A percentile compares a stretch with the other conserved stretches of the same genome.
phyloP scores from a whole-genome alignment of 2,888 invertebrate species.

The Entomobrya proxima region DNA sequence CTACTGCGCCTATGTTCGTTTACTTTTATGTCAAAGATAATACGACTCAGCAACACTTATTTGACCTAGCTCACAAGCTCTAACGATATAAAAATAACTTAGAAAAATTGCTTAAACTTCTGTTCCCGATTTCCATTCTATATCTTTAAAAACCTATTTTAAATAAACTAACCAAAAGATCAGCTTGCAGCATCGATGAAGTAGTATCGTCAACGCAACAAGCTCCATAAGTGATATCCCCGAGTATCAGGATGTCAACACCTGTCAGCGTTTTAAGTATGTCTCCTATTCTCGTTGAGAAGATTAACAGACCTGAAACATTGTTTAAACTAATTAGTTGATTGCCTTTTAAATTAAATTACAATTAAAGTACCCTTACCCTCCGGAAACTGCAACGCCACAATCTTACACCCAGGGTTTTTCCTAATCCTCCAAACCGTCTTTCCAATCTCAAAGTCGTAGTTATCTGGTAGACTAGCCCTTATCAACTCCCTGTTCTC shows the following conservation, averaged over 20 bases:
- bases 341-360: neutral
- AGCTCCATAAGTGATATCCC: conserved; percentile 99
- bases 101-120: too few relatives aligned
- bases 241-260: conserved; percentile 97
- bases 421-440: conserved; percentile 97
- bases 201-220: conserved; percentile 99
- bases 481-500: conserved; percentile 85
- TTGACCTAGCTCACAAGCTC: too few relatives aligned
- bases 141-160: too few relatives aligned
- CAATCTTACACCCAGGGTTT: conserved; percentile 85
- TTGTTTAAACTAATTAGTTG: neutral
- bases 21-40: too few relatives aligned
- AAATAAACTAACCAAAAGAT: too few relatives aligned
- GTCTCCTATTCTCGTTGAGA: conserved; percentile 93
- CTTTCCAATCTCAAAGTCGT: conserved; percentile 98
- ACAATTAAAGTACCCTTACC: too few relatives aligned
- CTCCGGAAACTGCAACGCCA: conserved; percentile 98
- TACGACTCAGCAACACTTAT: too few relatives aligned
- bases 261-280: conserved; percentile 91
- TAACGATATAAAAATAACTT: too few relatives aligned
- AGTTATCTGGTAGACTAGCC: conserved; percentile 90
- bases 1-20: too few relatives aligned
- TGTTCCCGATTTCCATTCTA: too few relatives aligned
- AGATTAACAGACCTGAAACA: conserved; percentile 85
- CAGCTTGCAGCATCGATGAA: conserved; percentile 91